A percentile compares a stretch with the other conserved stretches of the same genome.
phyloP scores from a whole-genome alignment of 1,140 invertebrate species.

The Galleria mellonella region DNA sequence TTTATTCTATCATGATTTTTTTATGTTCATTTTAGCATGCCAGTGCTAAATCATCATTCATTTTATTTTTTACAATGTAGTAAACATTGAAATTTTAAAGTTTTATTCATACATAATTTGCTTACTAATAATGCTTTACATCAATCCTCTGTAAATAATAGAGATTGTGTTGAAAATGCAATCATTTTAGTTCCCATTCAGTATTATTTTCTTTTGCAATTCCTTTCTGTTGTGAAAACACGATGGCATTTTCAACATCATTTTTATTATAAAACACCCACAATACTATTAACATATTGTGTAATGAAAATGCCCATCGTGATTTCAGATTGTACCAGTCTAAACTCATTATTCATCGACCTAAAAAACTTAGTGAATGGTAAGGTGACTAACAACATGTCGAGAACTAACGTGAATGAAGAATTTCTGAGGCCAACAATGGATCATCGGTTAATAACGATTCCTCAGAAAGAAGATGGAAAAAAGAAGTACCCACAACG shows the following conservation, averaged over 20 bases:
- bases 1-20: slow-evolving; percentile 2
- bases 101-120: slow-evolving; percentile 12
- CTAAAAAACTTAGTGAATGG: slow-evolving; percentile 68
- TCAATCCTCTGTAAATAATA: slow-evolving; percentile 17
- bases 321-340: slow-evolving; percentile 66
- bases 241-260: slow-evolving; percentile 74
- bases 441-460: slow-evolving; percentile 64
- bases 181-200: slow-evolving; percentile 59
- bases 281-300: slow-evolving; percentile 6
- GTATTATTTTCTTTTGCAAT: slow-evolving; percentile 58
- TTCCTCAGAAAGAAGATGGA: slow-evolving; percentile 72
- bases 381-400: slow-evolving; percentile 47
- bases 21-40: not conserved
- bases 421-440: slow-evolving; percentile 39
- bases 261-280: slow-evolving; percentile 8
- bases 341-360: slow-evolving; percentile 64
- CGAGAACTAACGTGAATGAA: slow-evolving; percentile 36
- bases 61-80: not conserved
- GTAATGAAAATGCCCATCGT: slow-evolving; percentile 70
- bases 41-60: not conserved
- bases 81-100: not conserved
- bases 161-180: slow-evolving; percentile 73
- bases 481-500: slow-evolving; percentile 73
- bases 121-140: slow-evolving; percentile 35
- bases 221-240: slow-evolving; percentile 57